Conservation (phyloP, 2,797 vertebrate genomes). For the Chanos chanos region DNA sequence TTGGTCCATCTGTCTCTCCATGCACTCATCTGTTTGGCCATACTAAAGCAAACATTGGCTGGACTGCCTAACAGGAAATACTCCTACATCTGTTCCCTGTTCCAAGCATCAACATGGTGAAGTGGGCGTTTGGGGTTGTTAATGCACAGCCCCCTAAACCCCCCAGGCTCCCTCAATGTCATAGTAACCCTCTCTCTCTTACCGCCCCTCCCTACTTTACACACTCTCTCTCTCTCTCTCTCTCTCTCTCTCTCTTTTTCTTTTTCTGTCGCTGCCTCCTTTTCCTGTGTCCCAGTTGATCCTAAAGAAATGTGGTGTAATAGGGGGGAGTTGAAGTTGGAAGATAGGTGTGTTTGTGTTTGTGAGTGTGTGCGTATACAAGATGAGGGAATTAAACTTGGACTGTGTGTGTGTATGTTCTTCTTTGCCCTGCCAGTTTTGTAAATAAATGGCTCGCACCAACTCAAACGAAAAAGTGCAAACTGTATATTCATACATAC, state of each 20-base stretch:
- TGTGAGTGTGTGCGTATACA: neutral
- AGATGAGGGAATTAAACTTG: too few species aligned
- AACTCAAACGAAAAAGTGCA: too few species aligned
- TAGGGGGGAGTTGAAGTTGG: neutral
- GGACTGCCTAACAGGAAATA: slow-evolving; percentile 69
- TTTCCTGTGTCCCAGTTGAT: slow-evolving; percentile 8
- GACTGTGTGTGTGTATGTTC: neutral
- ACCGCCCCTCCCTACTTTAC: neutral
- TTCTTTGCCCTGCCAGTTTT: neutral
- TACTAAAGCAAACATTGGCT: slow-evolving; percentile 69
- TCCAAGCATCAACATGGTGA: slow-evolving; percentile 70
- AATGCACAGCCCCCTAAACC: slow-evolving; percentile 45
- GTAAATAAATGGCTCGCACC: too few species aligned
- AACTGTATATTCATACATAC: neutral
- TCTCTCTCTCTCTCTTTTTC: neutral
- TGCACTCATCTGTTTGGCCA: slow-evolving; percentile 59
- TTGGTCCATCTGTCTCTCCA: slow-evolving; percentile 49
- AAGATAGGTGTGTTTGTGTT: too few species aligned
- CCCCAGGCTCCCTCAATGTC: slow-evolving; percentile 2
- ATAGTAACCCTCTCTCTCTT: slow-evolving; percentile 26
- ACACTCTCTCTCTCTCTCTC: neutral
- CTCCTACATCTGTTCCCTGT: slow-evolving; percentile 76
- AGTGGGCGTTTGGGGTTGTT: slow-evolving; percentile 64
- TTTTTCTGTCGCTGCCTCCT: neutral
- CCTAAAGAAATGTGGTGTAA: neutral